These are phyloP conservation scores for Heliconius hermathena DNA, from an alignment of 1,140 invertebrate genomes.

Conservation along the genomic window DNA sequence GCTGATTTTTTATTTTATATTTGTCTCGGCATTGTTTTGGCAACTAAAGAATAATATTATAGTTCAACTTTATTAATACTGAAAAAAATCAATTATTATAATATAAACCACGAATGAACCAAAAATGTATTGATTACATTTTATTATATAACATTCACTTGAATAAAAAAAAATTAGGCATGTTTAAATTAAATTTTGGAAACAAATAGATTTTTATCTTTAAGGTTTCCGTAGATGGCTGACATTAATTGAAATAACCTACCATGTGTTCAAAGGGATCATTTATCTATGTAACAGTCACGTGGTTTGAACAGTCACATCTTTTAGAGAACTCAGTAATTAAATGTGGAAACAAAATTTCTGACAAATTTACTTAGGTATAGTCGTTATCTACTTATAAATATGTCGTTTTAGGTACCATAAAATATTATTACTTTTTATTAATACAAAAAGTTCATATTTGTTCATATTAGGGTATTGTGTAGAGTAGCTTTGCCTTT, in stretches of 20 bases:
- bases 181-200: neutral
- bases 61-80: too few relatives aligned
- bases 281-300: constrained; percentile 27
- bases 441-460: too few relatives aligned
- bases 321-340: constrained; percentile 22
- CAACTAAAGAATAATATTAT: too few relatives aligned
- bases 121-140: neutral
- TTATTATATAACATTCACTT: neutral
- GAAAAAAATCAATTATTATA: too few relatives aligned
- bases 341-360: constrained; percentile 17
- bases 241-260: constrained; percentile 7
- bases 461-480: neutral
- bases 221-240: neutral
- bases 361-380: neutral
- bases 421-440: too few relatives aligned
- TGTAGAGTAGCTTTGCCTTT: too few relatives aligned
- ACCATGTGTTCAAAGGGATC: neutral
- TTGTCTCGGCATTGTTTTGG: too few relatives aligned
- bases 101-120: too few relatives aligned
- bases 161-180: neutral
- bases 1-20: too few relatives aligned
- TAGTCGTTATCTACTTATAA: neutral
- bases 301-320: constrained; percentile 22
- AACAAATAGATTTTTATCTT: neutral
- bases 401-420: neutral